Percentiles rank a stretch among this genome's conserved stretches.
Conservation (phyloP, 2,888 invertebrate genomes). For the Enchytraeus crypticus region DNA sequence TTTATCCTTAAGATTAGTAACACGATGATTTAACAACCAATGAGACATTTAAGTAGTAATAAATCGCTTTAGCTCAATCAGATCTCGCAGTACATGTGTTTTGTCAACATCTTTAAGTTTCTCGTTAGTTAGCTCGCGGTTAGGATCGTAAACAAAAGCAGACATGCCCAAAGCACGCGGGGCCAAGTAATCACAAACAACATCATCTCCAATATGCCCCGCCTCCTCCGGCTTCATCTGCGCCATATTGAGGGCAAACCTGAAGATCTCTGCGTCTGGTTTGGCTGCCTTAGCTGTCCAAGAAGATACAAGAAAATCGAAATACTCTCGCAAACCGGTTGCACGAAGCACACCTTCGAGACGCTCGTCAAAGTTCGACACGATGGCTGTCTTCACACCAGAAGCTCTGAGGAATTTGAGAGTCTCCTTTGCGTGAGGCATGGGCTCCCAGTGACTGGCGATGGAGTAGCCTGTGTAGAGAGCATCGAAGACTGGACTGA, state of each 20-base stretch:
- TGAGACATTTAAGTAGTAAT: background rate
- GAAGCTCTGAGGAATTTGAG: constrained; percentile 22
- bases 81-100: constrained; percentile 1
- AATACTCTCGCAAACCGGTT: constrained; percentile 61
- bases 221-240: constrained; percentile 56
- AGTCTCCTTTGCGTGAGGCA: constrained; percentile 28
- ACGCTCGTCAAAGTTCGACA: constrained; percentile 82
- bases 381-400: constrained; percentile 58
- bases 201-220: constrained; percentile 73
- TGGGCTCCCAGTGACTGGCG: constrained; percentile 64
- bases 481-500: constrained; percentile 37
- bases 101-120: background rate
- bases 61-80: background rate
- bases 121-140: background rate
- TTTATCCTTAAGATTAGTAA: too few relatives aligned
- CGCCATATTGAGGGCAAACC: constrained; percentile 55
- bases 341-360: constrained; percentile 61
- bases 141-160: constrained; percentile 50
- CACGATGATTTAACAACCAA: too few relatives aligned
- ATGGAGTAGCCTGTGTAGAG: constrained; percentile 59
- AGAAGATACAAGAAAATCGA: constrained; percentile 72
- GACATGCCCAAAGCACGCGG: constrained; percentile 70
- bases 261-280: constrained; percentile 66
- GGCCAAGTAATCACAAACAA: constrained; percentile 67
- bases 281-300: constrained; percentile 67